Evolutionary conservation across 2,113 vertebrate genomes (phyloP), one percentile per base, ranked within the genome.

Genomic region (Oncorhynchus gorbuscha): DNA sequence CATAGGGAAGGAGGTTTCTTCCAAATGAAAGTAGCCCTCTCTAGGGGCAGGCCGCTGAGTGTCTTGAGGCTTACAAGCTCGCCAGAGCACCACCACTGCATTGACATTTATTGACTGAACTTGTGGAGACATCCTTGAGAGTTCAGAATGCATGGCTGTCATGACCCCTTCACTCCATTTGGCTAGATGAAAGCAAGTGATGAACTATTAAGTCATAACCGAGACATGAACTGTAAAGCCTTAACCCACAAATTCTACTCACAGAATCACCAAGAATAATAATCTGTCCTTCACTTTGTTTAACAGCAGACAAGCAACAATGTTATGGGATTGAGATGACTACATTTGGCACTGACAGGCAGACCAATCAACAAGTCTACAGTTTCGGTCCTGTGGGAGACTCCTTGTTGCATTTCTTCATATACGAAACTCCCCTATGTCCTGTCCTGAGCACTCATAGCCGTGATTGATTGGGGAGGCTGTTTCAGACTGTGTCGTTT

Each of bases 391-490:
- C 87, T 7, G 24, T 49, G 89, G 82, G 87, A 84, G 49, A 74
- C 77, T 77, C 73, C 72, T 12, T 2, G 49, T 75, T 81, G 24
- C 45, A 69, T 51, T 82, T 70, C 14, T 79, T 81, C 18, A 74
- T 30, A 71, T 58, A 68, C 49, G 75, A 7, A 58, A 28, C 76
- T 77, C 74, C 77, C 72, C 66, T 73, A 80, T 5, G 78, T 77
- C 49, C 78, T 74, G 74, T 85, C 76, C 67, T 58, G 72, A 68
- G 74, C 78, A 77, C 18, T 69, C 64, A 78, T 66, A 14, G 69
- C 69, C 61, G 49, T 90, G 87, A 91, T 86, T 88, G 85, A 92
- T 89, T 87, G 74, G 71, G 78, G 75, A 81, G 70, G 75, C 76
- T 86, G 77, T 89, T 75, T 72, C 64, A 66, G 79, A 81, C 72